Conservation (phyloP, 2,113 vertebrate genomes). For the human (Homo sapiens) region DNA sequence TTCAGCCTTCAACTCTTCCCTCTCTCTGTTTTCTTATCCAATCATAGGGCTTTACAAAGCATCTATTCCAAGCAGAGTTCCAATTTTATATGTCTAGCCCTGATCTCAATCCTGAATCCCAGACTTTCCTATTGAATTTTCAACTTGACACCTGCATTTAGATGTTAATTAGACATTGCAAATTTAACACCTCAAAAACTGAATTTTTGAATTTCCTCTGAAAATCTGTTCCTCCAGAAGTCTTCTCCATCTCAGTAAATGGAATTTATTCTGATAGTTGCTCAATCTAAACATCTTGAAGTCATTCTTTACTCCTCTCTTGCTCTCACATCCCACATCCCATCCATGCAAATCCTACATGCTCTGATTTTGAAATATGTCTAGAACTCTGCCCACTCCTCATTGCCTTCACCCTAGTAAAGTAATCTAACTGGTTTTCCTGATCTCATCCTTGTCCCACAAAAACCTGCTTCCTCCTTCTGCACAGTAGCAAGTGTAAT, state of each 20-base stretch:
- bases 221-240: conserved; percentile 18
- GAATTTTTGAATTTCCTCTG: conserved; percentile 31
- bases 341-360: neutral
- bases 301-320: neutral
- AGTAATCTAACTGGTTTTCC: neutral
- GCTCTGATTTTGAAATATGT: neutral
- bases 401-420: neutral
- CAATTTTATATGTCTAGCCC: neutral
- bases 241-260: neutral
- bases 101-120: neutral
- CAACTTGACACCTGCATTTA: neutral
- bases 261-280: neutral
- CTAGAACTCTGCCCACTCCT: neutral
- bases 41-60: neutral
- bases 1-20: neutral
- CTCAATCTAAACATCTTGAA: neutral
- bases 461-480: neutral
- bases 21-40: neutral
- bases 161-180: conserved; percentile 35
- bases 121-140: conserved; percentile 4
- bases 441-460: neutral
- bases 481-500: neutral
- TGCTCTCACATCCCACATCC: neutral
- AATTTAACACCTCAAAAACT: neutral
- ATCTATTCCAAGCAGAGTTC: neutral